These are phyloP conservation scores for Aethes cnicana DNA, from an alignment of 2,888 invertebrate species.

Conservation along the genomic window DNA sequence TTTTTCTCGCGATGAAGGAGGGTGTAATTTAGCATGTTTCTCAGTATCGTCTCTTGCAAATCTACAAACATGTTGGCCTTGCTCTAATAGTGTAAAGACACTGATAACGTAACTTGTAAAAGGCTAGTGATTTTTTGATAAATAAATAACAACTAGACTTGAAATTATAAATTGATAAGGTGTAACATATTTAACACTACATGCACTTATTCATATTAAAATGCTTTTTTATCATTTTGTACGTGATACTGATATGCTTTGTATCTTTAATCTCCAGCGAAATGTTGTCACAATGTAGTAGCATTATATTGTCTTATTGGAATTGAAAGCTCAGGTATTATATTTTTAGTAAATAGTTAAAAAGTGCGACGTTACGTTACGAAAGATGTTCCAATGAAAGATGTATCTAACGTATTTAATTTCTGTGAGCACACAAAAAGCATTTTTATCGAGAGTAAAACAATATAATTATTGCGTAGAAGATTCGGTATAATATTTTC, in stretches of 20 bases:
- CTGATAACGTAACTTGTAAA: constrained; percentile 73
- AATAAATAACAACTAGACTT: constrained; percentile 75
- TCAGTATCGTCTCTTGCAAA: constrained; percentile 49
- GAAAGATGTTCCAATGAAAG: too few species aligned
- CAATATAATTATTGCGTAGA: too few species aligned
- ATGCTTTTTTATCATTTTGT: constrained; percentile 38
- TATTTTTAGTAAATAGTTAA: too few species aligned
- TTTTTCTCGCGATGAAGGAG: constrained; percentile 18
- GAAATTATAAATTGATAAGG: constrained; percentile 69
- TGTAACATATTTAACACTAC: constrained; percentile 54
- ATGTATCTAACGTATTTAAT: too few species aligned
- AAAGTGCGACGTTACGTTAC: too few species aligned
- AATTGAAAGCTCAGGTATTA: too few species aligned
- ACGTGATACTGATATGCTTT: constrained; percentile 25
- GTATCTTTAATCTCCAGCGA: constrained; percentile 20
- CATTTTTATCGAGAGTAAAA: too few species aligned
- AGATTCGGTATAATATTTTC: too few species aligned
- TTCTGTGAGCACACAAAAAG: too few species aligned
- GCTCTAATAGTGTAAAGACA: constrained; percentile 73
- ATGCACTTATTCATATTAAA: constrained; percentile 41
- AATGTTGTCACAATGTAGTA: too few species aligned
- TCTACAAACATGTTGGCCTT: constrained; percentile 69
- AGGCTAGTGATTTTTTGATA: constrained; percentile 83
- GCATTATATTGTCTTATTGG: too few species aligned
- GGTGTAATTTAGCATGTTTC: constrained; percentile 38